A percentile compares a stretch with the other conserved stretches of the same genome.
Evolutionary conservation across 2,888 invertebrate genomes (phyloP).

Genomic region (Nomada hirtipes): DNA sequence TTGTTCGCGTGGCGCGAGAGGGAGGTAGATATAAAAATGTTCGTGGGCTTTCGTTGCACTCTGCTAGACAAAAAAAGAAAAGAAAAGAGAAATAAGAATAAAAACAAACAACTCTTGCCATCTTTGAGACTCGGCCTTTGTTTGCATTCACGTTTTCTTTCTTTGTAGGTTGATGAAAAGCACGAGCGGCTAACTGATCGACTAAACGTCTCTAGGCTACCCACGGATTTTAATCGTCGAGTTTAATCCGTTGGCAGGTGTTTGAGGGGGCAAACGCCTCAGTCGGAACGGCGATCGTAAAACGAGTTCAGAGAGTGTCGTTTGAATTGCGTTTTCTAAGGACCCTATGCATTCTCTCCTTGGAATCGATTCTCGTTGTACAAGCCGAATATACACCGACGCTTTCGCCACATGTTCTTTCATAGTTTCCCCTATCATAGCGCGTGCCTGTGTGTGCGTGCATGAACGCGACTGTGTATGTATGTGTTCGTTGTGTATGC

Average conservation of each 20-base stretch:
- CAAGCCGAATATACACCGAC: background rate
- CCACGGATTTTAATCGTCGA: slow-evolving; percentile 47
- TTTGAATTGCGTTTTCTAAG: slow-evolving; percentile 4
- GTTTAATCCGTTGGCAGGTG: slow-evolving; percentile 31
- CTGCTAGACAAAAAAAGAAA: background rate
- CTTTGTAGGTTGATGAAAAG: slow-evolving; percentile 61
- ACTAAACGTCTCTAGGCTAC: slow-evolving; percentile 43
- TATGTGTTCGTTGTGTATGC: background rate
- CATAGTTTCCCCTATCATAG: slow-evolving; percentile 1
- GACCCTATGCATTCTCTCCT: slow-evolving; percentile 18
- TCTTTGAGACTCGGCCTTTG: slow-evolving; percentile 26
- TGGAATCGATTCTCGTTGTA: slow-evolving; percentile 10
- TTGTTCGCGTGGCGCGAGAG: background rate
- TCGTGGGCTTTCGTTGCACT: slow-evolving; percentile 38
- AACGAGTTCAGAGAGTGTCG: slow-evolving; percentile 9
- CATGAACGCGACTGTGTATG: background rate
- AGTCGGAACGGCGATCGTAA: slow-evolving; percentile 6
- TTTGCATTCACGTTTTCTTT: slow-evolving; percentile 55
- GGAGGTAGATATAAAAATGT: too few species aligned
- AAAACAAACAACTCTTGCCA: slow-evolving; percentile 38
- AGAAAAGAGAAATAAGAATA: background rate
- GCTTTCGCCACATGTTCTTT: slow-evolving; percentile 5
- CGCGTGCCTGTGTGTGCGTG: background rate
- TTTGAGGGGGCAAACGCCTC: slow-evolving; percentile 16
- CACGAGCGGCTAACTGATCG: slow-evolving; percentile 54